Percentiles rank a stretch among this genome's conserved stretches.
These are phyloP conservation scores for Aricia agestis DNA, from an alignment of 1,140 invertebrate genomes.

Conservation along the genomic window DNA sequence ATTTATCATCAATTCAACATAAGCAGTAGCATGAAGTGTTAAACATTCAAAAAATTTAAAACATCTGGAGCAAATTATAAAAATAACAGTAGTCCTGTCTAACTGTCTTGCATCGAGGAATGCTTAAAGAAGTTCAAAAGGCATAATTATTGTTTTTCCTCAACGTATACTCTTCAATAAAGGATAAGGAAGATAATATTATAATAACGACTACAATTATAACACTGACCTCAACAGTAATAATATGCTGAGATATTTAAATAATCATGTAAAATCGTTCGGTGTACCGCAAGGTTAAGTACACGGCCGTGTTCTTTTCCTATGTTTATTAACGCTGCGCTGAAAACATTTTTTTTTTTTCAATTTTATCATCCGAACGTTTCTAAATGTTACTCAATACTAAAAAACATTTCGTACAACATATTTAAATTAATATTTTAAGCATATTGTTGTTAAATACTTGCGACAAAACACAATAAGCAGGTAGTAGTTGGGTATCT, in stretches of 20 bases:
- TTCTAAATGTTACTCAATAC: background rate
- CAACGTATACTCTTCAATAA: background rate
- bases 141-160: constrained; percentile 21
- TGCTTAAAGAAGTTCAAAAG: background rate
- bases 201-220: background rate
- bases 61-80: too few relatives aligned
- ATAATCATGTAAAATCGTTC: constrained; percentile 5
- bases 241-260: constrained; percentile 9
- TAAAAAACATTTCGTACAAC: background rate
- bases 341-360: background rate
- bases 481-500: too few relatives aligned
- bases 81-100: too few relatives aligned
- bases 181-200: background rate
- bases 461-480: too few relatives aligned
- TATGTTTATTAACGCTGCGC: background rate
- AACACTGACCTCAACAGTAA: constrained; percentile 4
- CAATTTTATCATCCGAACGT: too few relatives aligned
- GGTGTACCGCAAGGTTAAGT: constrained; percentile 1
- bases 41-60: too few relatives aligned
- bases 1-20: too few relatives aligned
- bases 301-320: background rate
- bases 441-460: too few relatives aligned
- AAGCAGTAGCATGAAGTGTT: too few relatives aligned
- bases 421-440: too few relatives aligned
- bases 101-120: too few relatives aligned